phyloP scores from a whole-genome alignment of 2,888 invertebrate genomes.

The Metopia argyrocephala region DNA sequence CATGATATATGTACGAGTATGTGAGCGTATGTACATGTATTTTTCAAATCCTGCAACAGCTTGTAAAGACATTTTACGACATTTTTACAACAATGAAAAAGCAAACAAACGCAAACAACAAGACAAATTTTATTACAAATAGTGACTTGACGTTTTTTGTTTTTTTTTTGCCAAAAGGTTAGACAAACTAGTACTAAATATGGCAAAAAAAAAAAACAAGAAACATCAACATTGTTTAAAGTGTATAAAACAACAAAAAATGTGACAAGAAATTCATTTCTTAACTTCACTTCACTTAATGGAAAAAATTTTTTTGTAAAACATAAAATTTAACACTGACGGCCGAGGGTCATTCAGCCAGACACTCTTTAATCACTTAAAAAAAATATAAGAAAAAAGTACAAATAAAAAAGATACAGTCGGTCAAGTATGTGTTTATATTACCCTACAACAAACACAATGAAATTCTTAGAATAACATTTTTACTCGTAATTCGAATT shows the following conservation, averaged over 20 bases:
- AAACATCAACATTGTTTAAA: neutral
- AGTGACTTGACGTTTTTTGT: conserved; percentile 1
- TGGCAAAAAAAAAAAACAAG: neutral
- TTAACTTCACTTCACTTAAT: neutral
- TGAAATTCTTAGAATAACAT: no score
- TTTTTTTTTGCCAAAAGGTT: conserved; percentile 54
- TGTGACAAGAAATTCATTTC: neutral
- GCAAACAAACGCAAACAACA: conserved; percentile 28
- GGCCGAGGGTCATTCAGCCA: conserved; percentile 8
- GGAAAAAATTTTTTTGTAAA: neutral
- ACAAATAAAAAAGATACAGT: neutral
- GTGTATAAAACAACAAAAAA: neutral
- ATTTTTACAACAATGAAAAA: conserved; percentile 42
- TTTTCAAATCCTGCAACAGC: conserved; percentile 56
- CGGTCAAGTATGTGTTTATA: no score
- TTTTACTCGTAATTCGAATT: no score
- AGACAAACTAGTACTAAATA: no score
- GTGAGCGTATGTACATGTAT: conserved; percentile 11
- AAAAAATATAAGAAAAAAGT: neutral
- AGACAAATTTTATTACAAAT: neutral
- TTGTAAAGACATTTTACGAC: conserved; percentile 56
- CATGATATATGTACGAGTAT: neutral
- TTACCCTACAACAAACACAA: no score
- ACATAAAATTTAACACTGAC: conserved; percentile 18
- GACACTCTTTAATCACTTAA: conserved; percentile 18